Base-by-base conservation (phyloP, 2,797 vertebrate species). In the Poecilia velifera region DNA sequence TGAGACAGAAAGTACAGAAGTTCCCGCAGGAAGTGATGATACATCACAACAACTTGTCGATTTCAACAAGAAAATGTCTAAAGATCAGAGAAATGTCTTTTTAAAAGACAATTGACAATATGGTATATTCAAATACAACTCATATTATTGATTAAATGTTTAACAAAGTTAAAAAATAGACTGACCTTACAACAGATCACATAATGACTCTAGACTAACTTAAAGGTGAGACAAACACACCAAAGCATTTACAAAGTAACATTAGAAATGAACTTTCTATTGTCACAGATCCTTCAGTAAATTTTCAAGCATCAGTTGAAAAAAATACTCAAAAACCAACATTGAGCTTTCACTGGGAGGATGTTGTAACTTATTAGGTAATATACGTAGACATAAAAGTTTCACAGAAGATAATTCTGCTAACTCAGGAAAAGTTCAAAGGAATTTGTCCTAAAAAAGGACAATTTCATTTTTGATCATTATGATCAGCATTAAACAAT, bases 41-140 rank as follows among this genome's bases (percentile, higher is more conserved):
- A 18, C 82, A 81, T 90, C 89, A 87, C 66, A 84, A 87, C 66
- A 84, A 71, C 74, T 80, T 76, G 76, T 79, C 76, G 20, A 76
- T 85, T 72, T 82, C 71, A 83, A 85, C 83, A 84, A 82, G 78
- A 82, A 82, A 59, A 83, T 41, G 36, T 41, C 7, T 68, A 41
- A 22, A 68, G 36, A 39, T 68, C 76, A 77, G 72, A 77, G 81
- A 79, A 74, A 68, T 34, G 80, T 85, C 87, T 86, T 84, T 85
- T 76, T 74, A 45, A 90, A 82, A 89, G 82, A 87, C 82, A 82
- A 75, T 13, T 20, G 20, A 22, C 79, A n/a, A 31, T 6, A 41
- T 25, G 77, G 7, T 25, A 73, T 76, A 31, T 51, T 73, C n/a
- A 45, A 76, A 72, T 83, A 76, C 55, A 18, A 6, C 55, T 82